A percentile compares a stretch with the other conserved stretches of the same genome.
Conservation (phyloP, 1,140 invertebrate genomes). For the Araneus ventricosus region DNA sequence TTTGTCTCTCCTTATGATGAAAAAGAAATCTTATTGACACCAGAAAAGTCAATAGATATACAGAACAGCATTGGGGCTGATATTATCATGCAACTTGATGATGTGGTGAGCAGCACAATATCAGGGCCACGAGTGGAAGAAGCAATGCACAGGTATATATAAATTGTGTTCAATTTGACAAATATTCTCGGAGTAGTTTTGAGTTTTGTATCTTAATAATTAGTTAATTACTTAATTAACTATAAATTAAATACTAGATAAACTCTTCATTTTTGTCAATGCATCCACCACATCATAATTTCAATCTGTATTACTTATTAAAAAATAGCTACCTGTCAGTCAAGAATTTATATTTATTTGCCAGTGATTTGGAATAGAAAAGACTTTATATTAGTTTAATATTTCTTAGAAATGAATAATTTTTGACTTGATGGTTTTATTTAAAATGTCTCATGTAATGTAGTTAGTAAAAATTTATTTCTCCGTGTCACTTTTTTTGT, state of each 20-base stretch:
- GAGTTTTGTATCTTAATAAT: not conserved
- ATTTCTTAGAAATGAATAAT: too few relatives aligned
- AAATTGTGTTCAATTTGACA: constrained; percentile 7
- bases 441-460: too few relatives aligned
- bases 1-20: constrained; percentile 96
- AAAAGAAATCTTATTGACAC: constrained; percentile 90
- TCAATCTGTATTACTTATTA: too few relatives aligned
- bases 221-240: not conserved
- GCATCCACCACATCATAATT: too few relatives aligned
- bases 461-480: too few relatives aligned
- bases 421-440: too few relatives aligned
- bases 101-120: constrained; percentile 94
- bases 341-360: too few relatives aligned
- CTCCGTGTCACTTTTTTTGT: too few relatives aligned
- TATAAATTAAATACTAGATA: not conserved
- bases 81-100: constrained; percentile 99
- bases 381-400: too few relatives aligned
- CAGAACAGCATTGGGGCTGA: constrained; percentile 98
- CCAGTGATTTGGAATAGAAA: too few relatives aligned
- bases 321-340: too few relatives aligned
- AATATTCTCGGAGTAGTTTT: not conserved
- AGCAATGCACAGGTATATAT: constrained; percentile 88
- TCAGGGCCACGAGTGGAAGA: constrained; percentile 91
- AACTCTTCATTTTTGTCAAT: too few relatives aligned
- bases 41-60: constrained; percentile 97